phyloP scores from a whole-genome alignment of 2,888 invertebrate species.

The Bursaphelenchus okinawaensis region DNA sequence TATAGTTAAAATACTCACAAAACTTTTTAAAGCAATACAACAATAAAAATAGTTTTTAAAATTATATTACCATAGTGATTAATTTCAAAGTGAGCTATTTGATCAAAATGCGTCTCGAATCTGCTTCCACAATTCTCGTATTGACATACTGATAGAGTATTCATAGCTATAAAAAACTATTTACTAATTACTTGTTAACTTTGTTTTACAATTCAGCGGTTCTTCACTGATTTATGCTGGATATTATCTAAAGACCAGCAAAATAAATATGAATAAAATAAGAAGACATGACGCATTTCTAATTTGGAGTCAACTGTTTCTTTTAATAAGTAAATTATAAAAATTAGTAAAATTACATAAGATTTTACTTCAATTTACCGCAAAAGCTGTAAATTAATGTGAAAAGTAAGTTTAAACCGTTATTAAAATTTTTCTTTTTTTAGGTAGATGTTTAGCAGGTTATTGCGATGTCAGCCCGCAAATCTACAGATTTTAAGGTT shows the following conservation, averaged over 20 bases:
- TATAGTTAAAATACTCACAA: no score
- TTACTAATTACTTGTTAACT: no score
- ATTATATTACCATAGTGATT: not conserved
- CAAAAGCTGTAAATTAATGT: not conserved
- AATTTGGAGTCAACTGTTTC: not conserved
- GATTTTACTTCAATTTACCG: not conserved
- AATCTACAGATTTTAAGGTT: no score
- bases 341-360: no score
- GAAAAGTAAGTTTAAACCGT: not conserved
- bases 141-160: not conserved
- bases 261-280: not conserved
- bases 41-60: no score
- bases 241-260: no score
- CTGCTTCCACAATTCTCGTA: not conserved
- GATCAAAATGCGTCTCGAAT: not conserved
- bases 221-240: no score
- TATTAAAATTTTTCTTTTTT: not conserved
- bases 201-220: no score
- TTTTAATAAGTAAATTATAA: no score
- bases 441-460: not conserved
- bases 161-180: not conserved
- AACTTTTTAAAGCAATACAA: no score
- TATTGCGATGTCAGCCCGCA: not conserved
- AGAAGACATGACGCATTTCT: not conserved
- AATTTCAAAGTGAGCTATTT: not conserved